Conservation (phyloP, 2,888 invertebrate species). For the Heliconius erato region DNA sequence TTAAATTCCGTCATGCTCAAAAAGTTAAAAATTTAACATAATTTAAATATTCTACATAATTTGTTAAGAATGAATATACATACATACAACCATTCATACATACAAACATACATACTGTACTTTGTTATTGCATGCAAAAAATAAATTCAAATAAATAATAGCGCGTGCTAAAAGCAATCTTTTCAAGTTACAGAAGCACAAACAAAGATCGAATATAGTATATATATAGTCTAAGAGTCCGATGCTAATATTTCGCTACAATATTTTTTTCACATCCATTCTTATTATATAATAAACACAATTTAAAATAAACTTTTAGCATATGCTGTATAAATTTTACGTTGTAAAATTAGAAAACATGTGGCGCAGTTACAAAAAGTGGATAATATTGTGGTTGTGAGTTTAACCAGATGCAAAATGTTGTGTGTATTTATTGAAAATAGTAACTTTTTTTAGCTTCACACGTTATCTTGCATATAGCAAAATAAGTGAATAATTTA, state of each 20-base stretch:
- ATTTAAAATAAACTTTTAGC: background rate
- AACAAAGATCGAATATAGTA: constrained; percentile 52
- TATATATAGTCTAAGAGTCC: constrained; percentile 52
- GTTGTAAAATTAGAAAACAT: background rate
- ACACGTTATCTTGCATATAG: background rate
- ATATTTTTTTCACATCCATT: background rate
- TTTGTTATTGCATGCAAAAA: background rate
- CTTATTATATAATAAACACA: background rate
- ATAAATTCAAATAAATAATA: constrained; percentile 47
- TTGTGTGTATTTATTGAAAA: background rate
- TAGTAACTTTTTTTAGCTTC: background rate
- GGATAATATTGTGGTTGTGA: background rate
- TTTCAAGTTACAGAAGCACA: constrained; percentile 67
- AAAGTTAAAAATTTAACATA: background rate
- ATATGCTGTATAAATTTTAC: background rate
- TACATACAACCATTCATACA: too few species aligned
- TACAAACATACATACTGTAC: background rate
- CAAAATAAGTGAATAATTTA: background rate
- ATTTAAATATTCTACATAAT: background rate
- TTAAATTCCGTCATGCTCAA: background rate
- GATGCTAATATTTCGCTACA: background rate
- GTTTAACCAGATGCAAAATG: background rate
- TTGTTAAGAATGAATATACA: too few species aligned
- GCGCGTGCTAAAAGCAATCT: constrained; percentile 63
- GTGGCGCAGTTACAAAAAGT: background rate